Evolutionary conservation across 2,888 invertebrate species (phyloP), one percentile per base, ranked within the genome.

Genomic region (Masnerella sp.): DNA sequence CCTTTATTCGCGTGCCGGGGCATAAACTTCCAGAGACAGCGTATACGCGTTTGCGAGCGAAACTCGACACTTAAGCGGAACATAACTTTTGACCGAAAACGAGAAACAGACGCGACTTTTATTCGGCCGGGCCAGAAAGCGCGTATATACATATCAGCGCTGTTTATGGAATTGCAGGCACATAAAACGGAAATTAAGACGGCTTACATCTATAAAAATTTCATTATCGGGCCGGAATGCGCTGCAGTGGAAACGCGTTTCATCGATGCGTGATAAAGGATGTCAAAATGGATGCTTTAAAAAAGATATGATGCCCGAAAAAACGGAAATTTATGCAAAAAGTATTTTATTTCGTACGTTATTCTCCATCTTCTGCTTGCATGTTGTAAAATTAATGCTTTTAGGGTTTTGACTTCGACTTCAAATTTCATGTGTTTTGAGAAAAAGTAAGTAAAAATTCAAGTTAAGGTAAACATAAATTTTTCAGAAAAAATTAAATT

Each of bases 221-320:
- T 58, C 51, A 51, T 43, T 40, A 70, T 49, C 32, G 58, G n/a
- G n/a, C n/a, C n/a, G n/a, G n/a, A n/a, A n/a, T n/a, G n/a, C n/a
- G n/a, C n/a, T n/a, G n/a, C n/a, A n/a, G n/a, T n/a, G n/a, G n/a
- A n/a, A n/a, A n/a, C n/a, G n/a, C n/a, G n/a, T n/a, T n/a, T n/a
- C n/a, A n/a, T n/a, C 30, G 32, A 43, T 30, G 56, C 20, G 40
- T 71, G 51, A 64, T 64, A 71, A 64, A 71, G 64, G 64, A 64
- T 71, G 70, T 56, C 64, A 58, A 64, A 71, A 71, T 71, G 58
- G 52, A 51, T 58, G 51, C 58, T 36, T 38, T 71, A 47, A 69
- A 62, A 30, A 40, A 54, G 40, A 52, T 54, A 62, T 70, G 56
- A 7, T 25, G 7, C n/a, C n/a, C n/a, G n/a, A n/a, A n/a, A n/a